A percentile compares a stretch with the other conserved stretches of the same genome.
phyloP scores from a whole-genome alignment of 2,113 vertebrate genomes.

The Actenoides lindsayi region DNA sequence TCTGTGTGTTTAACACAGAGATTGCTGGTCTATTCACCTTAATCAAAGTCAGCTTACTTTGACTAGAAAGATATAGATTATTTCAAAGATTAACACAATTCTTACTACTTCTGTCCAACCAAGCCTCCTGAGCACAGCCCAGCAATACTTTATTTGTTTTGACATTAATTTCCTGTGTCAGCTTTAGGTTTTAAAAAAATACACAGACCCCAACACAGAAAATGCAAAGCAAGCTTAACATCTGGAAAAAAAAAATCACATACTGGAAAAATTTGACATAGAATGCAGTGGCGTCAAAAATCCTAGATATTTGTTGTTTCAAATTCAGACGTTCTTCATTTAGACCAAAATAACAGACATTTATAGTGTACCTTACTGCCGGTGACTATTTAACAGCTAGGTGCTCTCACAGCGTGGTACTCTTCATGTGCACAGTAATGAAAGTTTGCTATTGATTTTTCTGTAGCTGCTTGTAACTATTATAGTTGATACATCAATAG shows the following conservation, averaged over 20 bases:
- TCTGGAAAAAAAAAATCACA: neutral
- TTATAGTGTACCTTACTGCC: slow-evolving; percentile 27
- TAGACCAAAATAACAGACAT: slow-evolving; percentile 67
- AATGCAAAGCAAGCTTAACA: slow-evolving; percentile 16
- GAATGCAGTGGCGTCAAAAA: neutral
- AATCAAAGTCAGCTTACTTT: neutral
- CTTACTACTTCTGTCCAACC: neutral
- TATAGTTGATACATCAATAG: slow-evolving; percentile 99
- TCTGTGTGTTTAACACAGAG: neutral
- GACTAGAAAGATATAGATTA: neutral
- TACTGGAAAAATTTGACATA: neutral
- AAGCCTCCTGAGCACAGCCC: neutral
- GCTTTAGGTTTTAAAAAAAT: neutral
- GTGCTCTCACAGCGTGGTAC: slow-evolving; percentile 44
- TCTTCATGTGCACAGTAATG: slow-evolving; percentile 87
- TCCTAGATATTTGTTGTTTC: slow-evolving; percentile 14
- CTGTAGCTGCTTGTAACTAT: slow-evolving; percentile 99
- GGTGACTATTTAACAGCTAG: slow-evolving; percentile 77
- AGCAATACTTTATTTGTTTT: neutral
- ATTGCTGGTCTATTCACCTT: neutral
- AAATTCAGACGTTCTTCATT: slow-evolving; percentile 45
- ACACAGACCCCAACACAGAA: neutral
- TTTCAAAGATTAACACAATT: neutral
- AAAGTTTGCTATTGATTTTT: slow-evolving; percentile 98
- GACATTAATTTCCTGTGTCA: neutral